phyloP scores from a whole-genome alignment of 2,113 vertebrate species.

The Hemicordylus capensis region DNA sequence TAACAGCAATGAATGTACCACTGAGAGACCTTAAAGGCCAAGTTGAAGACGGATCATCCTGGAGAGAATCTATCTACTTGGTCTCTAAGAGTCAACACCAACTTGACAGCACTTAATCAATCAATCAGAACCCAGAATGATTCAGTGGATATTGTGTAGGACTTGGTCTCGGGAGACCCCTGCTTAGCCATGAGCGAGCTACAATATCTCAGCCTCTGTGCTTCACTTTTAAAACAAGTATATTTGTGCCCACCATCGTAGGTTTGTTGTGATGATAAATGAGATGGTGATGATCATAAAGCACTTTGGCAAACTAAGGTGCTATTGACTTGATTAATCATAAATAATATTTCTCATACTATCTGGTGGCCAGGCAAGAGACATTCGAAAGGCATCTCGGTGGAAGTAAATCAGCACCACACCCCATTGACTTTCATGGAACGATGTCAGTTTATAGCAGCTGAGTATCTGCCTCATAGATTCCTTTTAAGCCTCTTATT shows the following conservation, averaged over 20 bases:
- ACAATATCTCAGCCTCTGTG: background rate
- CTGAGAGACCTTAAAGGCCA: too few species aligned
- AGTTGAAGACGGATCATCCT: too few species aligned
- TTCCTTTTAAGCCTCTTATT: background rate
- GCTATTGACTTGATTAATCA: background rate
- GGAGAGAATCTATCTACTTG: too few species aligned
- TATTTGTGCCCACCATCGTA: background rate
- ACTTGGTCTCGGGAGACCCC: too few species aligned
- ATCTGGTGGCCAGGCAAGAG: background rate
- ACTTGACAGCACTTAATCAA: too few species aligned
- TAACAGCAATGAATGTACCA: too few species aligned
- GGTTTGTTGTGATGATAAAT: background rate
- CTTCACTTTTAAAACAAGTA: background rate
- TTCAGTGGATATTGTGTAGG: background rate
- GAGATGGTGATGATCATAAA: background rate
- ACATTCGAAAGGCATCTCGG: background rate
- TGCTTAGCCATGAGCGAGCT: background rate
- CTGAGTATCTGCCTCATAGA: slow-evolving; percentile 16
- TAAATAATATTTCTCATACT: background rate
- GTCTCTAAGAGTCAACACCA: too few species aligned
- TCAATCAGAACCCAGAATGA: background rate
- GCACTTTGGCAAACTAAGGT: background rate
- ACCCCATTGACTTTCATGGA: background rate
- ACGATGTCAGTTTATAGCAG: background rate
- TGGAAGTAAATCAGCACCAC: slow-evolving; percentile 1